Base-by-base conservation (phyloP, 2,113 vertebrate genomes). In the Orthonyx spaldingii region DNA sequence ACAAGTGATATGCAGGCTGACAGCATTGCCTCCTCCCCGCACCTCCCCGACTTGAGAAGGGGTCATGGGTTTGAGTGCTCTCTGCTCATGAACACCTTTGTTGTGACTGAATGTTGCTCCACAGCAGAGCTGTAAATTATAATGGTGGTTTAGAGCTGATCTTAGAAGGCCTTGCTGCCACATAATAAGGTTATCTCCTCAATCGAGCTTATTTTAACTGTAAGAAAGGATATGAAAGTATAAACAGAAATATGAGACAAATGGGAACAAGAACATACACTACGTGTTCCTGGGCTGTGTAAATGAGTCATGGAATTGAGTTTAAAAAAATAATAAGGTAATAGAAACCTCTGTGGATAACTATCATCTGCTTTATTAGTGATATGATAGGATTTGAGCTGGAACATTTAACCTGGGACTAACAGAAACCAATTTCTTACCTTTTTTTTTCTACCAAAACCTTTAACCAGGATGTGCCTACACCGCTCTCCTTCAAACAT, bases 1-100 rank as follows among this genome's bases (percentile, higher is more conserved):
- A 52, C 24, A 41, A 0, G 8, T 7, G 32, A n/a, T 37, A 47
- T 0, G 0, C 81, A 81, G 11, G 15, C 49, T 63, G 63, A 50
- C 53, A 81, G 49, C 33, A n/a, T 26, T 13, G 4, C n/a, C n/a
- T n/a, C n/a, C n/a, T n/a, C n/a, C n/a, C n/a, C n/a, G n/a, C n/a
- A n/a, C n/a, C n/a, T n/a, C n/a, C n/a, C n/a, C n/a, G n/a, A n/a
- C 1, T 24, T 69, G 66, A 64, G 47, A 42, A 80, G 21, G 27
- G 41, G 30, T 17, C 16, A 23, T 42, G 46, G 33, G 33, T 23
- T 50, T 50, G 80, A 37, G 41, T 28, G 16, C 4, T 49, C 52
- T 80, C 47, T 80, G 74, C 59, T 87, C 21, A 74, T 60, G 47
- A 42, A 17, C 41, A 61, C 5, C 10, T 46, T 85, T 63, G 61